A percentile compares a stretch with the other conserved stretches of the same genome.
phyloP scores from a whole-genome alignment of 2,888 invertebrate genomes.

The Morpho deidamia region DNA sequence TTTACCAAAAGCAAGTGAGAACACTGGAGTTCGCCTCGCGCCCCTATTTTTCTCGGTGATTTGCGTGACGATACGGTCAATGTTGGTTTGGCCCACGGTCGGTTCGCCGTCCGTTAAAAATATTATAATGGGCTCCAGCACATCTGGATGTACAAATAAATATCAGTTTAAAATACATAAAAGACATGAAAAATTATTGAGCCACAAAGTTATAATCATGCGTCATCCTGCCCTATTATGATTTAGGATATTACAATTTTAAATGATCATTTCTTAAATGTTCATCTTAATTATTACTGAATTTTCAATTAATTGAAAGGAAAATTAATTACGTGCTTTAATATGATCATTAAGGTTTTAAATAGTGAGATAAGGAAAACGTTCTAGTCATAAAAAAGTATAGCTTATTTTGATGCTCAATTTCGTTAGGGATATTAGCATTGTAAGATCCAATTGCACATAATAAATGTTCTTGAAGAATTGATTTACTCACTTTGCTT shows the following conservation, averaged over 20 bases:
- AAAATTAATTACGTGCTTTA: no score
- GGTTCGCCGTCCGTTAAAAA: slow-evolving; percentile 60
- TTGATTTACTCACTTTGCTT: background rate
- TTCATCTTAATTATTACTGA: background rate
- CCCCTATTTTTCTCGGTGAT: slow-evolving; percentile 73
- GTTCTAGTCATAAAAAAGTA: no score
- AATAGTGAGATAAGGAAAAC: no score
- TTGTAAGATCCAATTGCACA: no score
- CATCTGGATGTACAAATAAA: slow-evolving; percentile 27
- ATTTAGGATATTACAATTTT: background rate
- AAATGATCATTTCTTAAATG: background rate
- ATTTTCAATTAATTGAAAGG: background rate
- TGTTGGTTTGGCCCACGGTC: slow-evolving; percentile 76
- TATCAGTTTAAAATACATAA: background rate
- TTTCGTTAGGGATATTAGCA: no score
- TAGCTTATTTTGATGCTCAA: no score
- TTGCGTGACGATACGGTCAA: slow-evolving; percentile 70
- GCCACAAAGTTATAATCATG: background rate
- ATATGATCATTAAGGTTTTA: no score
- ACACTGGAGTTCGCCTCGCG: slow-evolving; percentile 73
- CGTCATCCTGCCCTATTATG: background rate
- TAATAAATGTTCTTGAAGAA: background rate
- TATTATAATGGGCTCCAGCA: slow-evolving; percentile 80
- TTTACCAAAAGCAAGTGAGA: slow-evolving; percentile 83
- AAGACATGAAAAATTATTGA: background rate